Base-by-base conservation (phyloP, 2,113 vertebrate genomes). In the Varanus salvator region DNA sequence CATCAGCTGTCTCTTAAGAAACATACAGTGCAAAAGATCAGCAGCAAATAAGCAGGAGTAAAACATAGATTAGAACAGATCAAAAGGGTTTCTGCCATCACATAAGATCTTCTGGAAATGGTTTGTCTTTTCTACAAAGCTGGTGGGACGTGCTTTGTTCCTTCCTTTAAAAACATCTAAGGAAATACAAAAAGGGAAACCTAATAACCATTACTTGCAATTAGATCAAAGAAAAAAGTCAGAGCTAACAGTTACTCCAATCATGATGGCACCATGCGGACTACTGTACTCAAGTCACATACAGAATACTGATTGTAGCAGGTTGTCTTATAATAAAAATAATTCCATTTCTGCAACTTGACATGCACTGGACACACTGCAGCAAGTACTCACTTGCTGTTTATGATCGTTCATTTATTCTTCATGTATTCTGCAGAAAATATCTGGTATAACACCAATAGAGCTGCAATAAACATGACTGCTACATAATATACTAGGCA, bases 11-110 rank as follows among this genome's bases (percentile, higher is more conserved):
- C 91, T 2, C 0, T 92, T 87, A 72, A 90, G 57, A 84, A 44
- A 48, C 76, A 48, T 89, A 77, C 64, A 87, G 72, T 89, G 84
- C 66, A 90, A 93, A 88, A 15, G 95, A 96, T 93, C 87, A 95
- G 75, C 4, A 31, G 44, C 86, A 72, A 52, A 77, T 92, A 89
- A 91, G 54, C 88, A 89, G 50, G 83, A 91, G 12, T 90, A 90
- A 90, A 80, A 69, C 54, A 84, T 17, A 78, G 71, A 89, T 93
- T 92, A 92, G 14, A 80, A 48, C 87, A 93, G 48, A 95, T 44
- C 34, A 94, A 92, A 89, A 84, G 31, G 25, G 48, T 1, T 92
- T 81, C 80, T 90, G 57, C 81, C 86, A 60, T 89, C 80, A 75
- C 74, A 66, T 44, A 66, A 91, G 93, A 87, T 75, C 19, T 19